Evolutionary conservation across 2,888 invertebrate species (phyloP).

Genomic region (Cheilosia pagana): DNA sequence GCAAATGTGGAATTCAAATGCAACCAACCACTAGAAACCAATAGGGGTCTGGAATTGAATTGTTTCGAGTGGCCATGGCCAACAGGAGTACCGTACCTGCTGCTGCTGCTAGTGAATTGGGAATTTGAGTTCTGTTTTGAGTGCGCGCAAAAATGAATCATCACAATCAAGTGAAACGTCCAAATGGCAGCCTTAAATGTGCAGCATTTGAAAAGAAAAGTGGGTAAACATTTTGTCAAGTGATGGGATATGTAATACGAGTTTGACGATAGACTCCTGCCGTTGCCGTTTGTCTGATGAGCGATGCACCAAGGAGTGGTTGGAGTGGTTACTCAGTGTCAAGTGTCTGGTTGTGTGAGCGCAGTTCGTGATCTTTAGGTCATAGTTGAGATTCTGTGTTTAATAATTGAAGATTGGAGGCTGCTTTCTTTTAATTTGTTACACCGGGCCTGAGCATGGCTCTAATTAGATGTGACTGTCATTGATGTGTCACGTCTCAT

Average conservation of each 20-base stretch:
- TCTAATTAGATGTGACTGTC: neutral
- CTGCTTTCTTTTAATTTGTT: slow-evolving; percentile 23
- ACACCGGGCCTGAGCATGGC: neutral
- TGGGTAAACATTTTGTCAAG: slow-evolving; percentile 70
- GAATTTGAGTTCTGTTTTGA: slow-evolving; percentile 1
- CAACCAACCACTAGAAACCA: slow-evolving; percentile 65
- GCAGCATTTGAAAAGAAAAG: slow-evolving; percentile 47
- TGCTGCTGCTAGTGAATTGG: slow-evolving; percentile 7
- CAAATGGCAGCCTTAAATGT: slow-evolving; percentile 58
- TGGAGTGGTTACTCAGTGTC: slow-evolving; percentile 62
- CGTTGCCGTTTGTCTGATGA: slow-evolving; percentile 10
- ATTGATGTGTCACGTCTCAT: neutral
- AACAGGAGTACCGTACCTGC: slow-evolving; percentile 37
- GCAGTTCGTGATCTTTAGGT: slow-evolving; percentile 64
- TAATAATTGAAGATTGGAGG: neutral
- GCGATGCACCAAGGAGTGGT: slow-evolving; percentile 48
- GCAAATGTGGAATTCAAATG: slow-evolving; percentile 73
- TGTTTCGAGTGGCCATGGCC: slow-evolving; percentile 67
- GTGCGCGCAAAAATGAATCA: slow-evolving; percentile 62
- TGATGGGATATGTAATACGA: slow-evolving; percentile 56
- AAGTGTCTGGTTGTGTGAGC: slow-evolving; percentile 35
- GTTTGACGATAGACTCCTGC: slow-evolving; percentile 37
- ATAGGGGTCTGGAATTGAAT: slow-evolving; percentile 70
- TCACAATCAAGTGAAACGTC: slow-evolving; percentile 54
- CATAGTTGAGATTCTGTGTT: slow-evolving; percentile 53